phyloP scores from a whole-genome alignment of 2,888 invertebrate species.

The Ceriagrion tenellum region DNA sequence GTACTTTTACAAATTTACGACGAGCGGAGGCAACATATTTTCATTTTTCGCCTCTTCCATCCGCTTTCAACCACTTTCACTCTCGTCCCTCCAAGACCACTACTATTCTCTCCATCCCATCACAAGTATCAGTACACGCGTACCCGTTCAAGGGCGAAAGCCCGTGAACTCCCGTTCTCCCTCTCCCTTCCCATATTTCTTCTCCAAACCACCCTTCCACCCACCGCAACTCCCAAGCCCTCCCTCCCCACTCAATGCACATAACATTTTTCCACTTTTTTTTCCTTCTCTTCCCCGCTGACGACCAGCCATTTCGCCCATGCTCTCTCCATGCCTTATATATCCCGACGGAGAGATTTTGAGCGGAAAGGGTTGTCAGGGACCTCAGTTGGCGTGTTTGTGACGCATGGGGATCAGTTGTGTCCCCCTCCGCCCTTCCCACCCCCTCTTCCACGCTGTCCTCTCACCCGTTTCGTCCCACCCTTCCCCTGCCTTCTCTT shows the following conservation, averaged over 20 bases:
- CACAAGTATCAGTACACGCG: no score
- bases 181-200: neutral
- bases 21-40: neutral
- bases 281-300: neutral
- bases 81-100: neutral
- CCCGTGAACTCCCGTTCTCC: neutral
- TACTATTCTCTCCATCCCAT: neutral
- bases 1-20: neutral
- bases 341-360: neutral
- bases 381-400: neutral
- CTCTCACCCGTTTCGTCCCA: neutral
- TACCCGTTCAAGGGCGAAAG: neutral
- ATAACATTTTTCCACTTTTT: neutral
- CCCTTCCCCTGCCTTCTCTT: no score
- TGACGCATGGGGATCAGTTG: constrained; percentile 7
- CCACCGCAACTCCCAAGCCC: neutral
- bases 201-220: neutral
- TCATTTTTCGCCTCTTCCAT: neutral
- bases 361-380: neutral
- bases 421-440: neutral
- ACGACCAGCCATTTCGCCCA: neutral
- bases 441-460: neutral
- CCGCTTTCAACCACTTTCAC: neutral
- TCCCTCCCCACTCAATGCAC: neutral
- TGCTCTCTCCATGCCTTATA: neutral